phyloP scores from a whole-genome alignment of 2,113 vertebrate genomes.

The Acinonyx jubatus region DNA sequence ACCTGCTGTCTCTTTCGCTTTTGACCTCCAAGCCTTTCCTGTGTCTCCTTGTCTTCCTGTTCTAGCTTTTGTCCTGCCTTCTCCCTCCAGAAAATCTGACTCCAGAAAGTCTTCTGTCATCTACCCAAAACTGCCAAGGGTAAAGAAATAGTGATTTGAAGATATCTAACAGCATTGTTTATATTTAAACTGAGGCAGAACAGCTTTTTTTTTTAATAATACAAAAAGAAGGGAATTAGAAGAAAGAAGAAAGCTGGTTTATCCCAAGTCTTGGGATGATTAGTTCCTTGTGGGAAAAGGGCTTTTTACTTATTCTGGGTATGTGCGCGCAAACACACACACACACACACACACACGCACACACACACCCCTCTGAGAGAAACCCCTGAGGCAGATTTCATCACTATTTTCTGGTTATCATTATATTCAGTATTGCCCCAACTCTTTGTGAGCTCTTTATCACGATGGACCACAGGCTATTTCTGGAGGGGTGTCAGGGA shows the following conservation, averaged over 20 bases:
- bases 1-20: neutral
- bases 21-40: neutral
- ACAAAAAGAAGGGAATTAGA: neutral
- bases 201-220: neutral
- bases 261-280: neutral
- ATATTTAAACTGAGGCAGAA: neutral
- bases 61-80: neutral
- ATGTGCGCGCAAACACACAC: accelerated
- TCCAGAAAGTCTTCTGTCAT: neutral
- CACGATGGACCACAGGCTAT: neutral
- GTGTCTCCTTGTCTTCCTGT: neutral
- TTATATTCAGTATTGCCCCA: neutral
- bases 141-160: neutral
- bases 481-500: neutral
- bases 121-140: neutral
- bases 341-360: too few species aligned
- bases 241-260: neutral
- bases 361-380: neutral
- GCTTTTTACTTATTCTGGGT: neutral
- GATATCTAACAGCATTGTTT: neutral
- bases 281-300: neutral
- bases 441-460: neutral
- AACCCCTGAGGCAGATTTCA: neutral
- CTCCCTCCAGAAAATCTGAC: neutral
- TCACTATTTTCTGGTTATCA: neutral